Percentiles rank a stretch among this genome's conserved stretches.
These are phyloP conservation scores for Phoebastria nigripes DNA, from an alignment of 2,797 vertebrate species.

Conservation along the genomic window DNA sequence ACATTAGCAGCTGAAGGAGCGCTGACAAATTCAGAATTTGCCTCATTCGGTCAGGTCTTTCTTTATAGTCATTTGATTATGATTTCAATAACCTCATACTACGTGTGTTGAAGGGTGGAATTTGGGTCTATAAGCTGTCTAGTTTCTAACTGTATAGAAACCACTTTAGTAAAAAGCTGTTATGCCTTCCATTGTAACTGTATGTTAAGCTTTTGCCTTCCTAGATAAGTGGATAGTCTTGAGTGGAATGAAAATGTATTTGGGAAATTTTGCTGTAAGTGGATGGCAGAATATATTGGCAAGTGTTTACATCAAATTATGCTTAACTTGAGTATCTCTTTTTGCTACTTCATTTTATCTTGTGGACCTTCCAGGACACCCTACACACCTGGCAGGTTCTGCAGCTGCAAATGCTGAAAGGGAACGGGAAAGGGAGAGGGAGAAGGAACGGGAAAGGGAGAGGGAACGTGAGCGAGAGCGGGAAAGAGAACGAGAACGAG, in stretches of 20 bases:
- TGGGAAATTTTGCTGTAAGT: neutral
- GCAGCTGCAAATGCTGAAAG: slow-evolving; percentile 84
- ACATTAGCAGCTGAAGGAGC: neutral
- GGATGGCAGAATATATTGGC: neutral
- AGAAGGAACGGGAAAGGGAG: slow-evolving; percentile 76
- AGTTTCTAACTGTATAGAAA: neutral
- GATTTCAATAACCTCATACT: neutral
- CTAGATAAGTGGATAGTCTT: neutral
- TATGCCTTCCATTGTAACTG: neutral
- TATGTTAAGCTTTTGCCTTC: neutral
- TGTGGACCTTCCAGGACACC: slow-evolving; percentile 80
- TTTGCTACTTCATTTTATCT: neutral
- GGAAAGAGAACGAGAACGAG: slow-evolving; percentile 71
- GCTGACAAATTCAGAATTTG: neutral
- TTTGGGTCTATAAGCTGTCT: neutral
- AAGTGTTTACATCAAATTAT: neutral
- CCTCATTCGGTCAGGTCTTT: neutral
- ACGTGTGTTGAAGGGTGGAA: neutral
- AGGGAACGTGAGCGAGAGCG: slow-evolving; percentile 77
- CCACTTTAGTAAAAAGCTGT: neutral
- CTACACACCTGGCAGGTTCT: slow-evolving; percentile 83
- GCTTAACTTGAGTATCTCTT: neutral
- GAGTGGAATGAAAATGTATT: neutral
- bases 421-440: slow-evolving; percentile 77
- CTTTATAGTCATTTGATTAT: neutral